A percentile compares a stretch with the other conserved stretches of the same genome.
Conservation (phyloP, 1,140 invertebrate species). For the Drosophila eugracilis region DNA sequence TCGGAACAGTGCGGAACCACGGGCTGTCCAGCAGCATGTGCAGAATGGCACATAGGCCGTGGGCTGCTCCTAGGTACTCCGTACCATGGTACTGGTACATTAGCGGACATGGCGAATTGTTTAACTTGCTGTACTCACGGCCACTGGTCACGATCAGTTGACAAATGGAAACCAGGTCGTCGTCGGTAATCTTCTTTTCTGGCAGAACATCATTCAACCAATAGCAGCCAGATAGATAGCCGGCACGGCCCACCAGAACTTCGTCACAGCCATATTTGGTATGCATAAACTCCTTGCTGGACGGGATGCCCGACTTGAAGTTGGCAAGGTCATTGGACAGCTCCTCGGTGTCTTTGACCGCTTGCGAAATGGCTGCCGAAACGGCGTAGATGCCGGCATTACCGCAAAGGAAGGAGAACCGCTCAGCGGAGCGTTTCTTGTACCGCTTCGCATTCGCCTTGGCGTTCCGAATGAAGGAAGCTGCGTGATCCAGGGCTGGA, state of each 20-base stretch:
- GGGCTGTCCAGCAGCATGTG: conserved; percentile 86
- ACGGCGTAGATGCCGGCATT: conserved; percentile 88
- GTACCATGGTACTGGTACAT: conserved; percentile 95
- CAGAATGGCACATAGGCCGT: conserved; percentile 90
- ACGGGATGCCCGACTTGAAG: conserved; percentile 81
- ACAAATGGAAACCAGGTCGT: conserved; percentile 88
- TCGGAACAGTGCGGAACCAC: conserved; percentile 77
- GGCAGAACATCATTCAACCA: conserved; percentile 89
- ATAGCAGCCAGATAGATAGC: conserved; percentile 91
- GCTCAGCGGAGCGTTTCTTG: conserved; percentile 76
- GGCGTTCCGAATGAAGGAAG: conserved; percentile 85
- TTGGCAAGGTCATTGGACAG: conserved; percentile 86
- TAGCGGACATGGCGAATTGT: conserved; percentile 88
- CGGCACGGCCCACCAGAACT: conserved; percentile 92
- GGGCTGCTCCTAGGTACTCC: conserved; percentile 94
- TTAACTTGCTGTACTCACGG: conserved; percentile 87
- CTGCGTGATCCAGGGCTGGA: conserved; percentile 80
- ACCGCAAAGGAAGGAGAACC: conserved; percentile 87
- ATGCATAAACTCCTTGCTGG: conserved; percentile 85
- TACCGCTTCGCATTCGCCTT: conserved; percentile 80
- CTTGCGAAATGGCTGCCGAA: conserved; percentile 85
- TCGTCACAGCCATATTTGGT: conserved; percentile 92
- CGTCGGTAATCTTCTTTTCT: conserved; percentile 85
- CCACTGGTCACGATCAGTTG: conserved; percentile 90
- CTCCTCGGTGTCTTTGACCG: conserved; percentile 62